These are phyloP conservation scores for Echinometra lucunter DNA, from an alignment of 53 echinoderm and acorn worm species.

Conservation along the genomic window DNA sequence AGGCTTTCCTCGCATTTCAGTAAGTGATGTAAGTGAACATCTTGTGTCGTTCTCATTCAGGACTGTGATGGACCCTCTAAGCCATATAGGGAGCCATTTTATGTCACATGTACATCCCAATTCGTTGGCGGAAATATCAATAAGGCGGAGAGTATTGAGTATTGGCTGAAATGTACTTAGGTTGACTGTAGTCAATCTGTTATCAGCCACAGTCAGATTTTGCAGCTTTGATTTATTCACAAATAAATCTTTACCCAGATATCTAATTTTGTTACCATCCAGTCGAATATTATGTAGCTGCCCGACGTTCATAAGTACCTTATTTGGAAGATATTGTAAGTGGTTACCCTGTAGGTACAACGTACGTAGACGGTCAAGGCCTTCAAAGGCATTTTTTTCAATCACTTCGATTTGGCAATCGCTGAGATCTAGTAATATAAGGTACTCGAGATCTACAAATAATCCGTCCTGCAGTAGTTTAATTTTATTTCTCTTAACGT, in stretches of 20 bases:
- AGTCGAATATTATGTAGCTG: not conserved
- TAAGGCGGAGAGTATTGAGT: not conserved
- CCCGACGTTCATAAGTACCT: not conserved
- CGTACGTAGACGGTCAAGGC: not conserved
- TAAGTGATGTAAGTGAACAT: not conserved
- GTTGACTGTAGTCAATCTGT: not conserved
- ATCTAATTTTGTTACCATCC: not conserved
- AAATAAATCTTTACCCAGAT: not conserved
- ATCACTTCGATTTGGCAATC: not conserved
- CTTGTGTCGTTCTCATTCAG: not conserved
- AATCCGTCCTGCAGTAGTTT: not conserved
- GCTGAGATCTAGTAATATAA: not conserved
- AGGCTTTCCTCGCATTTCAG: not conserved
- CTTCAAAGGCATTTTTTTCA: not conserved
- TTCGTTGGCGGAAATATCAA: slow-evolving; percentile 14
- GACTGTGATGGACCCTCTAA: not conserved
- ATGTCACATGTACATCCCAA: slow-evolving; percentile 13
- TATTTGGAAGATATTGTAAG: not conserved
- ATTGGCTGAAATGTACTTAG: slow-evolving; percentile 33
- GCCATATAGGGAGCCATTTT: slow-evolving; percentile 52
- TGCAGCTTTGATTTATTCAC: not conserved
- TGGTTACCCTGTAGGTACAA: not conserved
- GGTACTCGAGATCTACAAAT: not conserved
- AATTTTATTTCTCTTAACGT: not conserved
- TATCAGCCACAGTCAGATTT: slow-evolving; percentile 6